Evolutionary conservation across 2,113 vertebrate species (phyloP), one percentile per base, ranked within the genome.

Genomic region (Penelope pileata): DNA sequence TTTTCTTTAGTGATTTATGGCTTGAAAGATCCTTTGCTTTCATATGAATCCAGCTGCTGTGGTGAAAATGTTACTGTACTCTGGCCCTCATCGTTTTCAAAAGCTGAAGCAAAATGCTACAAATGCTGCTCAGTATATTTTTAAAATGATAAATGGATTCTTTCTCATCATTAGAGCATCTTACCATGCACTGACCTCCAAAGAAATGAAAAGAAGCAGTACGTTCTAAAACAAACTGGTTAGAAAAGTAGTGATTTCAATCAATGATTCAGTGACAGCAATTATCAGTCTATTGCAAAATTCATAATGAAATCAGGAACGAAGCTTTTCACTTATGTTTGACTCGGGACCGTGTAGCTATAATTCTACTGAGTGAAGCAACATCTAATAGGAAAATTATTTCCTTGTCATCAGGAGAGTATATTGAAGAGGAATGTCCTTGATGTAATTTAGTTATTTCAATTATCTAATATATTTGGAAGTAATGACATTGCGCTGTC

Each of bases 11-110:
- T 92, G 50, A 83, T 74, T 86, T 68, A 64, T 50, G 62, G 34
- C 56, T 77, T 91, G 30, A 77, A 91, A 54, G 63, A 45, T 47
- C 24, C 29, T 90, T 76, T 90, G 13, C 54, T 92, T 92, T 94
- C 42, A 47, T 24, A 53, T 18, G 32, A 88, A 59, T 85, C 70
- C 60, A 86, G 17, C 47, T 63, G 48, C 29, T 70, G 16, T 18
- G 50, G 27, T 47, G 34, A 75, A 88, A 53, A 66, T 30, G 13
- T 60, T 62, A 34, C 42, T 62, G 40, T 24, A 29, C 16, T 58
- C 34, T 82, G 38, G 40, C 48, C 24, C 13, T 75, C 4, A 4
- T 14, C 24, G 17, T 72, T 93, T 89, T 90, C 48, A 67, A 68
- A 94, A 70, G 36, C 42, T 40, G 68, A 88, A 83, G 75, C 5